These are phyloP conservation scores for Nerophis lumbriciformis DNA, from an alignment of 2,113 vertebrate genomes.

Conservation along the genomic window DNA sequence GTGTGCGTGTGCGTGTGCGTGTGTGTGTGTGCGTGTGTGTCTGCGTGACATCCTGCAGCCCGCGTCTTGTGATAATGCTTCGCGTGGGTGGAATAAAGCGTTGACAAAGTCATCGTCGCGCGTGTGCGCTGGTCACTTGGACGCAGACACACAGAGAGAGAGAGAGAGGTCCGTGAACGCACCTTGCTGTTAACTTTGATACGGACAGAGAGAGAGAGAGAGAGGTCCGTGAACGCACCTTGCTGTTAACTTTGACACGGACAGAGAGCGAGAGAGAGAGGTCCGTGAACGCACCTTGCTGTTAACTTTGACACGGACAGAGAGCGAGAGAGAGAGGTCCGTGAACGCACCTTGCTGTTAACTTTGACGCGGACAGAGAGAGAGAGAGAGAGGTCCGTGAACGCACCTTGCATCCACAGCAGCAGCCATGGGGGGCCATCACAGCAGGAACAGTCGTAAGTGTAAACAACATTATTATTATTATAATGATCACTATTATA, in stretches of 20 bases:
- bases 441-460: slow-evolving; percentile 69
- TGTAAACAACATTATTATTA: neutral
- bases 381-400: slow-evolving; percentile 41
- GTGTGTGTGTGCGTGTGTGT: slow-evolving; percentile 12
- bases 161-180: slow-evolving; percentile 42
- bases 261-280: no score
- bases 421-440: slow-evolving; percentile 82
- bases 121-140: neutral
- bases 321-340: no score
- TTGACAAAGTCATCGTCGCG: neutral
- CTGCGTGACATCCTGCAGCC: slow-evolving; percentile 11
- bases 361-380: neutral
- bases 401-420: slow-evolving; percentile 50
- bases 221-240: slow-evolving; percentile 42
- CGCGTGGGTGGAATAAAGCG: slow-evolving; percentile 28
- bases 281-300: no score
- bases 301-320: no score
- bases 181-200: neutral
- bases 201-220: neutral
- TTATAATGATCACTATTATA: neutral
- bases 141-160: neutral
- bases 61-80: neutral
- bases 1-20: neutral
- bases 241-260: no score
- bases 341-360: no score